Evolutionary conservation across 2,797 vertebrate species (phyloP).

Genomic region (Squalus acanthias): DNA sequence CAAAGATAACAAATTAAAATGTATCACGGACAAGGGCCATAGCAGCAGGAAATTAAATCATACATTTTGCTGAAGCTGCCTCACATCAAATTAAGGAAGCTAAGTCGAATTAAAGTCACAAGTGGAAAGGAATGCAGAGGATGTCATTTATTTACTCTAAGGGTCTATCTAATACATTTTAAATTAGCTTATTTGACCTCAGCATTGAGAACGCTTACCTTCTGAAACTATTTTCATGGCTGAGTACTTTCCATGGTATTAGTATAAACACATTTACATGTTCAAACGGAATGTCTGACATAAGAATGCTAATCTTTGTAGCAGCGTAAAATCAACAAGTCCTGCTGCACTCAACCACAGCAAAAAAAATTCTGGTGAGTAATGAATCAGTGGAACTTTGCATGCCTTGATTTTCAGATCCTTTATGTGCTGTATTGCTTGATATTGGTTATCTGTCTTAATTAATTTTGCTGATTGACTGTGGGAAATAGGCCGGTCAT

Average conservation of each 20-base stretch:
- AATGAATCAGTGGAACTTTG: background rate
- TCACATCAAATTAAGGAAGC: background rate
- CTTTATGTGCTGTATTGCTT: background rate
- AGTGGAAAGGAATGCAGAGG: background rate
- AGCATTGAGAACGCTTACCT: background rate
- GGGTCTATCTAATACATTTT: slow-evolving; percentile 26
- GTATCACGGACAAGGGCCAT: background rate
- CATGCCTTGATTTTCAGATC: background rate
- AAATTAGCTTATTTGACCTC: slow-evolving; percentile 15
- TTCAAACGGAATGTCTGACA: background rate
- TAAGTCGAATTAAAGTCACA: slow-evolving; percentile 11
- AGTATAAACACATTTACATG: slow-evolving; percentile 15
- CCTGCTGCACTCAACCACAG: background rate
- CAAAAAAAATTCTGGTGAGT: background rate
- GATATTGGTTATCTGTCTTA: background rate
- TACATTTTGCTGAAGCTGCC: background rate
- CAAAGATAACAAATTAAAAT: background rate
- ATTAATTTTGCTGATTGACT: slow-evolving; percentile 25
- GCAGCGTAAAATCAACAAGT: background rate
- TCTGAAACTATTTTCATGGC: slow-evolving; percentile 25
- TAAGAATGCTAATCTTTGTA: background rate
- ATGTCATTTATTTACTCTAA: slow-evolving; percentile 3
- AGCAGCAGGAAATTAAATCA: background rate
- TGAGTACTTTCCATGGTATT: background rate
- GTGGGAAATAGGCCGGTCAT: background rate